Conservation (phyloP, 2,797 vertebrate species). For the Schizopygopsis malacanthus region DNA sequence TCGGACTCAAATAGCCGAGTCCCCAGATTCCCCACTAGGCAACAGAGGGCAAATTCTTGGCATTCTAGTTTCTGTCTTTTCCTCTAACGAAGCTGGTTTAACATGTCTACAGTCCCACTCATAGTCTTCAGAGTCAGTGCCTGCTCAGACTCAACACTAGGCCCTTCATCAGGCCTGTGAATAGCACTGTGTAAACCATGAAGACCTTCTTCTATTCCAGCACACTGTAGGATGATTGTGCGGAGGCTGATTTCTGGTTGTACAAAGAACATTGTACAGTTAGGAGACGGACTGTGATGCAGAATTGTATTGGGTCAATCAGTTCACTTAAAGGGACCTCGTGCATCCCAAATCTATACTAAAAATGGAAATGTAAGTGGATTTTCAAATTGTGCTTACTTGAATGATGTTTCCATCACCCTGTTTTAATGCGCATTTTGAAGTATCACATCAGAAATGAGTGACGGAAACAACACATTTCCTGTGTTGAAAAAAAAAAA, state of each 20-base stretch:
- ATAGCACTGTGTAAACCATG: slow-evolving; percentile 14
- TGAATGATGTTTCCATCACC: not conserved
- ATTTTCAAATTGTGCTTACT: not conserved
- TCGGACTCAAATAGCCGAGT: not conserved
- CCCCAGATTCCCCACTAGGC: not conserved
- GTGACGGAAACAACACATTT: no score
- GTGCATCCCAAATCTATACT: not conserved
- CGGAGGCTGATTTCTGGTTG: slow-evolving; percentile 1
- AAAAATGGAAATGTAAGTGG: not conserved
- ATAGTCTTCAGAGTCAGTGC: slow-evolving; percentile 27
- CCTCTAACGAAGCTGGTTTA: slow-evolving; percentile 34
- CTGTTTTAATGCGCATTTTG: no score
- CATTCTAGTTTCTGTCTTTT: not conserved
- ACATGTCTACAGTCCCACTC: slow-evolving; percentile 45
- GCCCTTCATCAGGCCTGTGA: slow-evolving; percentile 45
- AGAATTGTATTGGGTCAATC: not conserved
- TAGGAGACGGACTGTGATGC: not conserved
- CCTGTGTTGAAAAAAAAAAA: no score
- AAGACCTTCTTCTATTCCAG: slow-evolving; percentile 46
- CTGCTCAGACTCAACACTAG: slow-evolving; percentile 40
- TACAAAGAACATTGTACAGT: slow-evolving; percentile 7
- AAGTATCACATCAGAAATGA: no score
- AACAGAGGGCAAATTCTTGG: slow-evolving; percentile 15
- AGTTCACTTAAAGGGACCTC: not conserved
- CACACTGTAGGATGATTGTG: slow-evolving; percentile 25